Percentiles rank a stretch among this genome's conserved stretches.
Evolutionary conservation across 1,140 invertebrate species (phyloP).

Genomic region (Littorina saxatilis): DNA sequence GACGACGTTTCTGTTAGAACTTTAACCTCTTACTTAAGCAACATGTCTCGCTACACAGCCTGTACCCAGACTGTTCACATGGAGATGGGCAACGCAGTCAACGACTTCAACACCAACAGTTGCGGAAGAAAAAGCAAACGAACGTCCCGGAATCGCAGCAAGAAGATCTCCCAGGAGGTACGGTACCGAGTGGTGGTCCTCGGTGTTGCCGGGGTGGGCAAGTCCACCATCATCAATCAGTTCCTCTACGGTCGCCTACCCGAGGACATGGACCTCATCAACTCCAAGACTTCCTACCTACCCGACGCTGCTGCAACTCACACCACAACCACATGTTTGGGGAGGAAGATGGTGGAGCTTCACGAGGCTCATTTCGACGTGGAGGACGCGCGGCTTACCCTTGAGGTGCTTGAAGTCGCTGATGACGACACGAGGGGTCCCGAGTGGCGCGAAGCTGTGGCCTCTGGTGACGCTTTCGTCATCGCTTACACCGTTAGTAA

Average conservation of each 20-base stretch:
- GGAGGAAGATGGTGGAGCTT: slow-evolving; percentile 80
- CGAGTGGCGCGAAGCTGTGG: slow-evolving; percentile 91
- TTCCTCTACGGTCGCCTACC: slow-evolving; percentile 85
- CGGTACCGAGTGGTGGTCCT: slow-evolving; percentile 69
- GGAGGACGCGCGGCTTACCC: slow-evolving; percentile 32
- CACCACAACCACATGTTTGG: no score
- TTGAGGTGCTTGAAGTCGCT: slow-evolving; percentile 89
- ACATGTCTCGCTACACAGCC: no score
- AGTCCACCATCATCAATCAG: slow-evolving; percentile 92
- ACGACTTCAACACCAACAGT: neutral
- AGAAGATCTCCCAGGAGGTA: neutral
- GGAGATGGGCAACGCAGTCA: neutral
- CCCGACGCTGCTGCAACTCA: neutral
- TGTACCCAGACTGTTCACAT: neutral
- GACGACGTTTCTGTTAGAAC: no score
- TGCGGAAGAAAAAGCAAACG: neutral
- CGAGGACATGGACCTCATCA: slow-evolving; percentile 85
- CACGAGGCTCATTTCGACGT: slow-evolving; percentile 91
- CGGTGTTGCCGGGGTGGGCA: slow-evolving; percentile 91
- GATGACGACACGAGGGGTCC: slow-evolving; percentile 89
- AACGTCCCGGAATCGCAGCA: neutral
- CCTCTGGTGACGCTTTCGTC: slow-evolving; percentile 90
- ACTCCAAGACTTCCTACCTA: neutral
- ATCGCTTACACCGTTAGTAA: slow-evolving; percentile 91
- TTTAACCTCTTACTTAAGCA: no score